These are phyloP conservation scores for Ctenopoma multispine DNA, from an alignment of 2,797 vertebrate species.

Conservation along the genomic window DNA sequence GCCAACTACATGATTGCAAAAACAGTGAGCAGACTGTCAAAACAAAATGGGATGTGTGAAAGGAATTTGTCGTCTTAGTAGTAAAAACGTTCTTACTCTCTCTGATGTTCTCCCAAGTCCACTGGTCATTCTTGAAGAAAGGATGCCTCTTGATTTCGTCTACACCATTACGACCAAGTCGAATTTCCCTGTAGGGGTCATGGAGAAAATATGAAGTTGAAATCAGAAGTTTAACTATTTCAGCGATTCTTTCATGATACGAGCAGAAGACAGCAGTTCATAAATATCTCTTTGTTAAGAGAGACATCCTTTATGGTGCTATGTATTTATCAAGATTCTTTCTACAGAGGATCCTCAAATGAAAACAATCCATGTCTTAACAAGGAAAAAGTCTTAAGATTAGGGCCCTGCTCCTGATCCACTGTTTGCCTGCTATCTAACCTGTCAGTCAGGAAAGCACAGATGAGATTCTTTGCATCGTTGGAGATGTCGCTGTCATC, in stretches of 20 bases:
- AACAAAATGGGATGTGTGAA: conserved; percentile 42
- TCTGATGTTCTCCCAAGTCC: conserved; percentile 97
- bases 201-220: not conserved
- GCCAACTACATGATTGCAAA: conserved; percentile 38
- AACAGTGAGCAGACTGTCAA: conserved; percentile 35
- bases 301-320: not conserved
- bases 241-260: conserved; percentile 8
- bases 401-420: conserved; percentile 15
- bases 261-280: not conserved
- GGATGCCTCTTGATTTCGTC: conserved; percentile 97
- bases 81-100: conserved; percentile 86
- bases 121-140: conserved; percentile 99
- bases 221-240: not conserved
- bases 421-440: conserved; percentile 69
- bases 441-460: conserved; percentile 98
- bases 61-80: not conserved
- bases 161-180: conserved; percentile 95
- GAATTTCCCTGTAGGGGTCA: conserved; percentile 88
- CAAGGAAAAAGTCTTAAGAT: conserved; percentile 30
- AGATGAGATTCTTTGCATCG: conserved; percentile 98
- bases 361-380: conserved; percentile 27
- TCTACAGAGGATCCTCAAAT: not conserved
- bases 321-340: conserved; percentile 19
- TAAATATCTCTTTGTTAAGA: not conserved
- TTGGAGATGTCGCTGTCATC: conserved; percentile 98